phyloP scores from a whole-genome alignment of 2,113 vertebrate species.

The Sander lucioperca region DNA sequence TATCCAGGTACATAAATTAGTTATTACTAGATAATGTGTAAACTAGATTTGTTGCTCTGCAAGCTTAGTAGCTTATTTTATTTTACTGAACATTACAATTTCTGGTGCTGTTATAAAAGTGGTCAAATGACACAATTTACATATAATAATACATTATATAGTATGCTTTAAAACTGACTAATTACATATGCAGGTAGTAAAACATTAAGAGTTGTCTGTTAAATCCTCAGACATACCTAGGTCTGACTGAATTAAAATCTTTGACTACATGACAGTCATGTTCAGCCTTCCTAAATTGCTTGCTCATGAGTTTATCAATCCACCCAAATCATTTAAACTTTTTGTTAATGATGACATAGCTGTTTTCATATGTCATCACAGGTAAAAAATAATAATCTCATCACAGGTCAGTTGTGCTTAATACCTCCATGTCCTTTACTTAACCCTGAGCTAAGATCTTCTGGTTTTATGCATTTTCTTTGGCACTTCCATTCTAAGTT shows the following conservation, averaged over 20 bases:
- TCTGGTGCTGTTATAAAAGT: too few species aligned
- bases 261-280: background rate
- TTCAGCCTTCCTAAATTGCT: background rate
- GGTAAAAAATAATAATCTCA: background rate
- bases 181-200: background rate
- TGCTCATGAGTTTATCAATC: background rate
- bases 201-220: background rate
- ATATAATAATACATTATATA: too few species aligned
- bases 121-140: too few species aligned
- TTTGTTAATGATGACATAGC: background rate
- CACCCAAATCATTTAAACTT: background rate
- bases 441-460: background rate
- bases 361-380: background rate
- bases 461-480: background rate
- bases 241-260: background rate
- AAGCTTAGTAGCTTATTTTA: too few species aligned
- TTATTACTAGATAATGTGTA: background rate
- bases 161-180: background rate
- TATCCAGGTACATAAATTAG: background rate
- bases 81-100: too few species aligned
- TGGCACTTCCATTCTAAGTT: background rate
- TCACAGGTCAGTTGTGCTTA: background rate
- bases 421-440: background rate
- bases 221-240: background rate
- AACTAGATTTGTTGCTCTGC: background rate